Conservation (phyloP, 2,113 vertebrate genomes). For the Orthonyx spaldingii region DNA sequence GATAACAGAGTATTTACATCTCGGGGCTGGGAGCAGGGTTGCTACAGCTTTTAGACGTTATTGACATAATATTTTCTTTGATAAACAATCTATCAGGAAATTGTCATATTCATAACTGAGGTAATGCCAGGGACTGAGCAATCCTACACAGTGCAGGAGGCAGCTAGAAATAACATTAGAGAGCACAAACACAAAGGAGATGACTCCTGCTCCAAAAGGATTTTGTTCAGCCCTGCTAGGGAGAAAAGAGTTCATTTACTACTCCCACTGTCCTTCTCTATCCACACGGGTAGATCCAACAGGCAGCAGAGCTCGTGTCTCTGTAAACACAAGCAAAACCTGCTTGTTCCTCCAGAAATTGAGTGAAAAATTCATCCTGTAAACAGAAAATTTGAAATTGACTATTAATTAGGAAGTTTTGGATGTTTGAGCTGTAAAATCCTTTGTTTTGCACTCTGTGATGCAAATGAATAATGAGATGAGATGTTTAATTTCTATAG, state of each 20-base stretch:
- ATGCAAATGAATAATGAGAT: neutral
- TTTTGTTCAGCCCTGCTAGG: neutral
- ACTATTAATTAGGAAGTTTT: neutral
- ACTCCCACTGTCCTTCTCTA: neutral
- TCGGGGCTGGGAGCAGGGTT: constrained; percentile 19
- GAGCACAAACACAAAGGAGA: neutral
- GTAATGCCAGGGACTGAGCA: neutral
- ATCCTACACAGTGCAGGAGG: neutral
- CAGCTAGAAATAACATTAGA: neutral
- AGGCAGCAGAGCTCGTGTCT: neutral
- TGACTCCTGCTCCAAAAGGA: neutral
- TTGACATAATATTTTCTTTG: constrained; percentile 41
- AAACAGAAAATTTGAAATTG: neutral
- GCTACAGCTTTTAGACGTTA: constrained; percentile 34
- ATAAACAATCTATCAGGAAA: constrained; percentile 34
- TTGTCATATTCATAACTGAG: constrained; percentile 4
- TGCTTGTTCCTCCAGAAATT: neutral
- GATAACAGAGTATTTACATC: constrained; percentile 61
- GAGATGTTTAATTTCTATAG: neutral
- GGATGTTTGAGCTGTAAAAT: neutral
- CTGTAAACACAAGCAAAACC: neutral
- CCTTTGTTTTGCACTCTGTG: neutral
- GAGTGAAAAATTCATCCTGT: neutral
- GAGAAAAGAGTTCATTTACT: neutral
- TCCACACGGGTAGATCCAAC: neutral